Evolutionary conservation across 1,140 invertebrate genomes (phyloP).

Genomic region (Lamellibrachia luymesi): DNA sequence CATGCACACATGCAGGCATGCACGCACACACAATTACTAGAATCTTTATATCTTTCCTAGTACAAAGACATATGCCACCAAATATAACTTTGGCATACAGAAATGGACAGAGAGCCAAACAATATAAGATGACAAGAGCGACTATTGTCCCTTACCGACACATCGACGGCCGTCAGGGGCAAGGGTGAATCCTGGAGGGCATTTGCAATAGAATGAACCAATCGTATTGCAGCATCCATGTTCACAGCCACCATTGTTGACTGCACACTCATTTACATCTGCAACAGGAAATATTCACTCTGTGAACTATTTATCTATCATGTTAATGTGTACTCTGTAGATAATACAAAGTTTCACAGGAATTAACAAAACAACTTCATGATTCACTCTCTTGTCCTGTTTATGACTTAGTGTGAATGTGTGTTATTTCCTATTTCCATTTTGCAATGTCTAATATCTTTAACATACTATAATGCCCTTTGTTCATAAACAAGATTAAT

Average conservation of each 20-base stretch:
- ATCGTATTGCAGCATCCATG: conserved; percentile 59
- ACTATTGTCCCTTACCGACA: conserved; percentile 42
- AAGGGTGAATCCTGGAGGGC: conserved; percentile 55
- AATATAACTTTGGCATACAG: too few species aligned
- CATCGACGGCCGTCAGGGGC: conserved; percentile 54
- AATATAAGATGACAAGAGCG: neutral
- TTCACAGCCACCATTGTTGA: conserved; percentile 48
- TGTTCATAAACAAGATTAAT: conserved; percentile 1
- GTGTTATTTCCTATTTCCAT: neutral
- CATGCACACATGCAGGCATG: neutral
- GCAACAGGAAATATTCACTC: conserved; percentile 36
- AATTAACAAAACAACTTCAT: neutral
- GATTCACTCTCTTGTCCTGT: neutral
- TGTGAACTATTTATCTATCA: neutral
- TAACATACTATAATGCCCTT: neutral
- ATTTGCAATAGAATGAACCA: conserved; percentile 56
- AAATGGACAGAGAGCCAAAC: too few species aligned
- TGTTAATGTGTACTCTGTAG: neutral
- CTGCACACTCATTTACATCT: conserved; percentile 64
- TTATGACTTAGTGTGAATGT: neutral
- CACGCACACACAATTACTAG: neutral
- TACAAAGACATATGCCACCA: too few species aligned
- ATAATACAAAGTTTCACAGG: neutral
- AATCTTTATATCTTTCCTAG: too few species aligned
- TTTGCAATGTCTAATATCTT: neutral